phyloP scores from a whole-genome alignment of 2,888 invertebrate genomes.

The Dichetophora obliterata region DNA sequence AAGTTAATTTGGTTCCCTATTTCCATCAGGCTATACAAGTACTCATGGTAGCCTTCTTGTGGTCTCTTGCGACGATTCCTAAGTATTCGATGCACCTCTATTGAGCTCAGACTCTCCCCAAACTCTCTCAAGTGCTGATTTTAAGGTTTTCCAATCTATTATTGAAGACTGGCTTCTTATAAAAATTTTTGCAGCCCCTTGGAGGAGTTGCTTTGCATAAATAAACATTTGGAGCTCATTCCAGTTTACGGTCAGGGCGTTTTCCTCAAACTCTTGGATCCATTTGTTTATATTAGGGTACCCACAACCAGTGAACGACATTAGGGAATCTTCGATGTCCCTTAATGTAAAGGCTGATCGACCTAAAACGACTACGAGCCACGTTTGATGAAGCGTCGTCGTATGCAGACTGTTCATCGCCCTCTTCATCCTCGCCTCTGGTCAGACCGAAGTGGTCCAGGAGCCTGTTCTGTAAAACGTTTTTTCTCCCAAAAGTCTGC shows the following conservation, averaged over 20 bases:
- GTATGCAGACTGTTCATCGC: too few species aligned
- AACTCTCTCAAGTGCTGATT: constrained; percentile 20
- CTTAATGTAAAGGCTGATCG: too few species aligned
- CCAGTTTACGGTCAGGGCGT: too few species aligned
- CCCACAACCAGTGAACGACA: too few species aligned
- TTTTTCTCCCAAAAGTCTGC: too few species aligned
- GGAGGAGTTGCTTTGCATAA: constrained; percentile 30
- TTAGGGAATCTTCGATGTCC: too few species aligned
- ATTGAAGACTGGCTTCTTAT: constrained; percentile 18
- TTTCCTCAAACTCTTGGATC: not conserved
- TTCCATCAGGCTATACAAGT: not conserved
- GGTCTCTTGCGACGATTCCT: constrained; percentile 6
- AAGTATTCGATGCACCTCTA: too few species aligned
- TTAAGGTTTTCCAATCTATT: constrained; percentile 27
- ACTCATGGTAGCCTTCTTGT: not conserved
- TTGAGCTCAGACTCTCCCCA: too few species aligned
- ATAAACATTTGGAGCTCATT: constrained; percentile 28
- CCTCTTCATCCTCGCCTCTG: not conserved
- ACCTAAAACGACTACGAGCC: not conserved
- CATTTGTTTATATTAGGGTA: too few species aligned
- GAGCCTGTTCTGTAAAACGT: too few species aligned
- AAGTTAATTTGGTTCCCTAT: too few species aligned
- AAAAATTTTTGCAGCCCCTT: constrained; percentile 28
- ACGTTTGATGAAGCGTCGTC: too few species aligned
- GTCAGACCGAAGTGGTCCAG: not conserved